Evolutionary conservation across 2,888 invertebrate species (phyloP).

Genomic region (Heliconius aoede): DNA sequence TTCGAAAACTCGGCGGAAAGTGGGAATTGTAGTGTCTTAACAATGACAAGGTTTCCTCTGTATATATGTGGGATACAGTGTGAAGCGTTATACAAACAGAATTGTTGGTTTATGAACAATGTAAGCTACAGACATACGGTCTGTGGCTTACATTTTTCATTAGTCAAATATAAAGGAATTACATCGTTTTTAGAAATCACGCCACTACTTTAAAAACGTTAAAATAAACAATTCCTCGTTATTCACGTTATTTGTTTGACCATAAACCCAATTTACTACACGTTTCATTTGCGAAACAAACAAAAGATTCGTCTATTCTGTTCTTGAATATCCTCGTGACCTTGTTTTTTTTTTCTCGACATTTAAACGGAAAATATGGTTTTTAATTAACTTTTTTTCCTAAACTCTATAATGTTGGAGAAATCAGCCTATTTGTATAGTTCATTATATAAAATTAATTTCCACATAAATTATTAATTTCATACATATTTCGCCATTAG

Average conservation of each 20-base stretch:
- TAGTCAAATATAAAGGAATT: neutral
- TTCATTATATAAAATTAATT: neutral
- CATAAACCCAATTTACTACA: slow-evolving; percentile 23
- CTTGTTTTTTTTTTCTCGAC: slow-evolving; percentile 5
- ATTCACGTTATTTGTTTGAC: slow-evolving; percentile 18
- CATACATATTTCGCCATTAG: neutral
- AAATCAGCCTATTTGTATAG: neutral
- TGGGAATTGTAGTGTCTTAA: too few species aligned
- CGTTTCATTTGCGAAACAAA: slow-evolving; percentile 23
- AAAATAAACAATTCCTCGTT: slow-evolving; percentile 23
- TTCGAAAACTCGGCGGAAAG: too few species aligned
- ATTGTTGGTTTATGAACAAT: neutral
- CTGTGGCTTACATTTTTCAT: neutral
- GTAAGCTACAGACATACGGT: too few species aligned
- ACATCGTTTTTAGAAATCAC: neutral
- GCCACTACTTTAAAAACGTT: slow-evolving; percentile 1
- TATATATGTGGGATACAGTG: too few species aligned
- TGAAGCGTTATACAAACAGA: neutral
- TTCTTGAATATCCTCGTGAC: slow-evolving; percentile 16
- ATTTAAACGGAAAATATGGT: neutral
- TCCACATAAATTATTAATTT: neutral
- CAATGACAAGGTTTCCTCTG: too few species aligned
- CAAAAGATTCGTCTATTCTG: slow-evolving; percentile 22
- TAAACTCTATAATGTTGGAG: neutral
- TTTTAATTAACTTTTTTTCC: neutral